Conservation (phyloP, 2,797 vertebrate species). For the Myripristis murdjan region DNA sequence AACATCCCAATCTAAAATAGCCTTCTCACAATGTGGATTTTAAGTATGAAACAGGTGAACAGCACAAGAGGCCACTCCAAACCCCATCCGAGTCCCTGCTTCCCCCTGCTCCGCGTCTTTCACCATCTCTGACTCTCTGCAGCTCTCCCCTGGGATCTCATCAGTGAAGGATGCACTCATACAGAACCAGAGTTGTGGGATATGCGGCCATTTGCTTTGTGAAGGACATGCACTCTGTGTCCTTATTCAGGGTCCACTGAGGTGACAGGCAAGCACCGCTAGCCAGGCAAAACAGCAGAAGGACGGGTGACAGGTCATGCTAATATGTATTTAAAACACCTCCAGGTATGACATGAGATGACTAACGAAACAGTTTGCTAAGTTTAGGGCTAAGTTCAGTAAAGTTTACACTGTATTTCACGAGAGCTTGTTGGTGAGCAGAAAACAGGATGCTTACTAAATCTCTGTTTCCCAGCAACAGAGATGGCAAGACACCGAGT, state of each 20-base stretch:
- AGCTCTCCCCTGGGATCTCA: slow-evolving; percentile 53
- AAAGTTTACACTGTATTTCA: neutral
- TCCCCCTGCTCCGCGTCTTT: slow-evolving; percentile 17
- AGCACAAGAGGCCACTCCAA: slow-evolving; percentile 35
- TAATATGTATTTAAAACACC: slow-evolving; percentile 1
- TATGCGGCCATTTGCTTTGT: slow-evolving; percentile 45
- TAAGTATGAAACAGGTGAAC: slow-evolving; percentile 14
- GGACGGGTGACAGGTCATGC: neutral
- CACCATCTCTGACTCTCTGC: slow-evolving; percentile 23
- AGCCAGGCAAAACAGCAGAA: slow-evolving; percentile 11
- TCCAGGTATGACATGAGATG: neutral
- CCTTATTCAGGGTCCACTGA: slow-evolving; percentile 51
- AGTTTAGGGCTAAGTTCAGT: too few relatives aligned
- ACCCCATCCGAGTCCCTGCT: slow-evolving; percentile 32
- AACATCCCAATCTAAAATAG: neutral
- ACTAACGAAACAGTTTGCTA: neutral
- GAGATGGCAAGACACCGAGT: neutral
- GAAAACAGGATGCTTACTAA: too few relatives aligned
- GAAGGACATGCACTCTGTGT: slow-evolving; percentile 53
- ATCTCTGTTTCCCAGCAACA: too few relatives aligned
- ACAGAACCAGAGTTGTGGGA: slow-evolving; percentile 36
- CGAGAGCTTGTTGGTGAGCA: neutral
- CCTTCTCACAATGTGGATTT: neutral
- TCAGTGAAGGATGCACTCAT: slow-evolving; percentile 47
- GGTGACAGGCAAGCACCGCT: slow-evolving; percentile 42